Evolutionary conservation across 64 coral and sea anemone species (phyloP), one percentile per base, ranked within the genome.

Genomic region (Porites lutea): DNA sequence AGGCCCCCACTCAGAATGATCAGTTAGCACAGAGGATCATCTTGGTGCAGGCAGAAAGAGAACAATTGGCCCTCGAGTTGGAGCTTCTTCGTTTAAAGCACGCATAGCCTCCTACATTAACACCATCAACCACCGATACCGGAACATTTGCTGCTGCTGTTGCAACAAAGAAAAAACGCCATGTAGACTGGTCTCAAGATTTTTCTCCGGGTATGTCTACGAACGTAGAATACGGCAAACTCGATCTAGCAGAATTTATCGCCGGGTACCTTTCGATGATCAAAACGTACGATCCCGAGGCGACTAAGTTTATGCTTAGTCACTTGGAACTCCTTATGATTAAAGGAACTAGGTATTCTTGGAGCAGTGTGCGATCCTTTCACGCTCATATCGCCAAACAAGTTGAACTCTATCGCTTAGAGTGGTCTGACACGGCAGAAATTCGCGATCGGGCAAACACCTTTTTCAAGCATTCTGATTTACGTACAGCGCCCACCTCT

Each of bases 381-480:
- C 64, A 83, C 52, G 58, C 55, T 14, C 80, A 83, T 65, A 43
- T 83, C 0, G 58, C 58, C 4, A 83, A 83, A 6, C 59, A 63
- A 4, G 63, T 83, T 37, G 80, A 83, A 22, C 4, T 61, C 14
- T 58, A 43, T 3, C 54, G 80, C 13, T 58, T 64, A 13, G 58
- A 83, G 14, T 83, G 53, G 58, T 12, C 59, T 83, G 54, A n/a
- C 3, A n/a, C 58, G 0, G 27, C 59, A 11, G 80, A 83, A 65
- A 83, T 83, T 4, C 80, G 44, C 4, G 80, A 83, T 20, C 52
- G 46, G 7, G 23, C 80, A 2, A 21, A 20, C 12, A 81, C 78
- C 2, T 81, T 81, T 50, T 81, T 81, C 78, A 81, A 81, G 52
- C 78, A 81, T 23, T 81, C 78, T 5, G 78, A 81, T 81, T 13